A percentile compares a stretch with the other conserved stretches of the same genome.
phyloP scores from a whole-genome alignment of 2,113 vertebrate species.

The Colossoma macropomum region DNA sequence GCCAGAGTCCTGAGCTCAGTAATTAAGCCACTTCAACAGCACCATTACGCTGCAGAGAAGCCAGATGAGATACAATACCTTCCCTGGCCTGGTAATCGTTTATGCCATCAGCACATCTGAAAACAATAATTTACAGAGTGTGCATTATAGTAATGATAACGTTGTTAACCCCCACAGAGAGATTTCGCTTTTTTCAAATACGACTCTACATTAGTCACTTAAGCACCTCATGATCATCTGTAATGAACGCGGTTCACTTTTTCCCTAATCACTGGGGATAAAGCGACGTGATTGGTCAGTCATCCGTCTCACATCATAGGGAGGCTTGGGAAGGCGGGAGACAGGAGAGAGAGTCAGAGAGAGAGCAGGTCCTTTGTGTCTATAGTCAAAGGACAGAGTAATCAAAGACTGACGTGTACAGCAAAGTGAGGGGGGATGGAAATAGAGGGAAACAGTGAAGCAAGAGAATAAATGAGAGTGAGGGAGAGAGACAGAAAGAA shows the following conservation, averaged over 20 bases:
- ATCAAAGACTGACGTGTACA: slow-evolving; percentile 21
- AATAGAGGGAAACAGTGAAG: neutral
- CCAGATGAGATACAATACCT: neutral
- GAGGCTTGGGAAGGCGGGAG: neutral
- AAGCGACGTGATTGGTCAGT: neutral
- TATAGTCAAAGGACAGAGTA: slow-evolving; percentile 13
- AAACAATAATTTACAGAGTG: slow-evolving; percentile 19
- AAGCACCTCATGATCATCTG: neutral
- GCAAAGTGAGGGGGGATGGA: neutral
- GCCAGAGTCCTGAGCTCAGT: neutral
- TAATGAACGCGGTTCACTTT: neutral
- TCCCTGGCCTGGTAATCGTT: slow-evolving; percentile 2
- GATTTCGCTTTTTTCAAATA: neutral
- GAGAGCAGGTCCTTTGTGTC: slow-evolving; percentile 20
- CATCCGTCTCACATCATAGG: neutral
- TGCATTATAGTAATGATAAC: slow-evolving; percentile 20
- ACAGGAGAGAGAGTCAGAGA: slow-evolving; percentile 4
- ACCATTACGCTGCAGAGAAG: neutral
- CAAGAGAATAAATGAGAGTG: neutral
- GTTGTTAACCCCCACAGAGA: neutral
- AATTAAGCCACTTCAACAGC: slow-evolving; percentile 22
- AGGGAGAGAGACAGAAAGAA: neutral
- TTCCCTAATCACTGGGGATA: too few species aligned
- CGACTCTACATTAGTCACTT: neutral
- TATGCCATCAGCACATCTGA: slow-evolving; percentile 2